Conservation (phyloP, 2,888 invertebrate species). For the Phengaris arion region DNA sequence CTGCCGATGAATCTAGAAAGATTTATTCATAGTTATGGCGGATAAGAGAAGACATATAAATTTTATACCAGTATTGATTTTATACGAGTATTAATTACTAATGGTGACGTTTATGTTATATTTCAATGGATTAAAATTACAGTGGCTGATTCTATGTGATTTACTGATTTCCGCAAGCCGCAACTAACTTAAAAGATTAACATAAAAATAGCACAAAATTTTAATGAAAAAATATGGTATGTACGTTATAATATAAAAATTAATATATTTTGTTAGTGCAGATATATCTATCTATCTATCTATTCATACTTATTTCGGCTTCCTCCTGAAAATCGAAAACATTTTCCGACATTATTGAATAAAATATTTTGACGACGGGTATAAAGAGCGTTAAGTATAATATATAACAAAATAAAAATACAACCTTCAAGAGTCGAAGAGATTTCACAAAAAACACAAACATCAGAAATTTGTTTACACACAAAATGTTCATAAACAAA, state of each 20-base stretch:
- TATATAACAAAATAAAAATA: not conserved
- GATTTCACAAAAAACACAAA: not conserved
- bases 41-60: constrained; percentile 23
- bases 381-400: not conserved
- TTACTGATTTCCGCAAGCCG: not conserved
- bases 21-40: constrained; percentile 34
- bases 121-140: not conserved
- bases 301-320: not conserved
- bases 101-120: constrained; percentile 1
- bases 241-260: no score
- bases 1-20: constrained; percentile 39
- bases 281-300: no score
- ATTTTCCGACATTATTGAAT: not conserved
- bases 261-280: not conserved
- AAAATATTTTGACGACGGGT: not conserved
- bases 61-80: constrained; percentile 6
- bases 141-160: not conserved
- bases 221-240: no score
- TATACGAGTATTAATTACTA: constrained; percentile 11
- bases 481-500: constrained; percentile 17
- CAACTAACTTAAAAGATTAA: no score
- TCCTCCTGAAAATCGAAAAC: no score
- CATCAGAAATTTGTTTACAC: not conserved
- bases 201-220: no score
- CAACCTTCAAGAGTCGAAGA: not conserved